Percentiles rank a stretch among this genome's conserved stretches.
phyloP scores from a whole-genome alignment of 2,888 invertebrate species.

The Troides oblongomaculatus region DNA sequence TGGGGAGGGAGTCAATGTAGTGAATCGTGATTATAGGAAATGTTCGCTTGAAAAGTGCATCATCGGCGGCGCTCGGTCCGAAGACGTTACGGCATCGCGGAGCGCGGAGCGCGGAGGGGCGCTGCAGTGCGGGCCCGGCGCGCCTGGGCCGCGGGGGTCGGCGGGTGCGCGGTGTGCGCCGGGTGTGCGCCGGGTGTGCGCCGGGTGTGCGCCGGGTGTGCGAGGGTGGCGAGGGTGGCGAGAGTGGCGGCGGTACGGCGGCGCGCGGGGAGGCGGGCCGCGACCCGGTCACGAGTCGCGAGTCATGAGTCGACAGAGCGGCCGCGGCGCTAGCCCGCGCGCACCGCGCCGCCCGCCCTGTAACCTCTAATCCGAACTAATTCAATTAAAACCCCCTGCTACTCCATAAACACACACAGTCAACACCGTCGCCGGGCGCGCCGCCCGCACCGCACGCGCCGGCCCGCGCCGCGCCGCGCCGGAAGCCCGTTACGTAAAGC shows the following conservation, averaged over 20 bases:
- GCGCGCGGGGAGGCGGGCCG: slow-evolving; percentile 46
- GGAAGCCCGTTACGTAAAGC: slow-evolving; percentile 26
- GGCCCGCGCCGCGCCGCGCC: neutral
- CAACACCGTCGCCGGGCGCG: slow-evolving; percentile 1
- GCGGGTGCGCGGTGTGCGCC: no score
- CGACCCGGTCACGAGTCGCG: slow-evolving; percentile 67
- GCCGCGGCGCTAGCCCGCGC: slow-evolving; percentile 74
- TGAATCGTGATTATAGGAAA: no score
- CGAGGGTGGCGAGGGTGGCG: slow-evolving; percentile 29
- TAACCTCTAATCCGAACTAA: slow-evolving; percentile 28
- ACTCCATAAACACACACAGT: slow-evolving; percentile 18
- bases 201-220: no score
- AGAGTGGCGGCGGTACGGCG: slow-evolving; percentile 27
- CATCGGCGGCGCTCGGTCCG: slow-evolving; percentile 64
- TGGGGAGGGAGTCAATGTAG: no score
- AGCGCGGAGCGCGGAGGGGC: slow-evolving; percentile 34
- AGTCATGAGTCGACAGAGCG: slow-evolving; percentile 59
- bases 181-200: no score
- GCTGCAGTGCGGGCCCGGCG: slow-evolving; percentile 68
- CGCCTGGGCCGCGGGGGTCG: slow-evolving; percentile 31
- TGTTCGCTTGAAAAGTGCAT: slow-evolving; percentile 58
- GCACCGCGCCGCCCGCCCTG: slow-evolving; percentile 54
- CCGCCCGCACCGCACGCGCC: neutral
- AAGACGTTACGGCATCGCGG: slow-evolving; percentile 74
- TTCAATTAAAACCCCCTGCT: slow-evolving; percentile 23